These are phyloP conservation scores for Drosophila barbarae DNA, from an alignment of 2,888 invertebrate genomes.

Conservation along the genomic window DNA sequence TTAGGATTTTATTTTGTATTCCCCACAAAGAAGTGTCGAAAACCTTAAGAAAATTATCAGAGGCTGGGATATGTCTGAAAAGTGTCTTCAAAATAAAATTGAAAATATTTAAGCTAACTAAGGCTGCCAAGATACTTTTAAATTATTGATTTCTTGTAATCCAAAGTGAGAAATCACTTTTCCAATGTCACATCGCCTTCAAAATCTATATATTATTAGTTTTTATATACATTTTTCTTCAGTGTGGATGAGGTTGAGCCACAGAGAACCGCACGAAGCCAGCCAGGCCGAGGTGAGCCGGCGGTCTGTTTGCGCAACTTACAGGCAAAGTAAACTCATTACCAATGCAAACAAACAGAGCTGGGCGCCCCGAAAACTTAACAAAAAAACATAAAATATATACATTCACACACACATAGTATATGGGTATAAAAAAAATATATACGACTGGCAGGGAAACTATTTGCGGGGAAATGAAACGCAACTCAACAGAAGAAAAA, in stretches of 20 bases:
- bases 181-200: rapidly evolving
- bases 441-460: constrained; percentile 46
- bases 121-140: too few relatives aligned
- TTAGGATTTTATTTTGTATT: too few relatives aligned
- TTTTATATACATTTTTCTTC: neutral
- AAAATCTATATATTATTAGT: neutral
- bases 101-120: too few relatives aligned
- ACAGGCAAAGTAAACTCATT: constrained; percentile 77
- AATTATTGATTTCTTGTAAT: rapidly evolving
- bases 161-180: rapidly evolving
- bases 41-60: too few relatives aligned
- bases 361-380: constrained; percentile 62
- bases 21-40: too few relatives aligned
- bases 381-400: constrained; percentile 31
- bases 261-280: constrained; percentile 26
- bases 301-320: constrained; percentile 71
- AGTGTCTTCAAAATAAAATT: too few relatives aligned
- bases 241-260: constrained; percentile 43
- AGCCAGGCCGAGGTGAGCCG: constrained; percentile 38
- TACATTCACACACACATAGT: neutral
- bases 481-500: constrained; percentile 50
- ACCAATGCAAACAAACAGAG: constrained; percentile 74
- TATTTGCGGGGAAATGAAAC: constrained; percentile 53
- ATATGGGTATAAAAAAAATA: constrained; percentile 16
- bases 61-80: too few relatives aligned